These are phyloP conservation scores for Dascillus cervinus DNA, from an alignment of 2,888 invertebrate species.

Conservation along the genomic window DNA sequence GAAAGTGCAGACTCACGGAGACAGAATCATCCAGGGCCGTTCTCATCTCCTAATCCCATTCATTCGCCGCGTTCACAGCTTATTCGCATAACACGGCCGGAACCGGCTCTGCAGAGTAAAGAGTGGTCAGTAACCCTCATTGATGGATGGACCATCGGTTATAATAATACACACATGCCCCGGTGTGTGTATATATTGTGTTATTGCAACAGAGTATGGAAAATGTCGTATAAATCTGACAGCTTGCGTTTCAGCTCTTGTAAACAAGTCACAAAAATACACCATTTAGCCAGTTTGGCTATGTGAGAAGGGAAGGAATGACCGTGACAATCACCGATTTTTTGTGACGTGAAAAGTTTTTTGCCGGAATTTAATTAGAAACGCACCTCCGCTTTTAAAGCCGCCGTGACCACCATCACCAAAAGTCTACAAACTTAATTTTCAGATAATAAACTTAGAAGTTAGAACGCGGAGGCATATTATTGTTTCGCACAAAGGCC, in stretches of 20 bases:
- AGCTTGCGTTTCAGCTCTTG: slow-evolving; percentile 28
- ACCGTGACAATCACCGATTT: too few relatives aligned
- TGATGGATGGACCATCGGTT: slow-evolving; percentile 40
- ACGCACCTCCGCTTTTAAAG: too few relatives aligned
- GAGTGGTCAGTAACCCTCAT: slow-evolving; percentile 32
- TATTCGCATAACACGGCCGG: not conserved
- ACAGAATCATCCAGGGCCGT: too few relatives aligned
- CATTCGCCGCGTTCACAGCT: not conserved
- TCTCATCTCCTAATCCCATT: not conserved
- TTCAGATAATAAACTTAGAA: slow-evolving; percentile 13
- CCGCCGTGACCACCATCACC: too few relatives aligned
- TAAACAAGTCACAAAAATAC: slow-evolving; percentile 35
- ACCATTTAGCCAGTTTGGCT: too few relatives aligned
- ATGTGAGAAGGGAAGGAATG: too few relatives aligned
- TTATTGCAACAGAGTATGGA: slow-evolving; percentile 34
- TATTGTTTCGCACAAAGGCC: too few relatives aligned
- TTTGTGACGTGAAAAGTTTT: too few relatives aligned
- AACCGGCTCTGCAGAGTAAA: slow-evolving; percentile 23
- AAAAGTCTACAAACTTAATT: slow-evolving; percentile 12
- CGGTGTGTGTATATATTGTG: too few relatives aligned
- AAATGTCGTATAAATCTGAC: slow-evolving; percentile 41
- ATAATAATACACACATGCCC: slow-evolving; percentile 33
- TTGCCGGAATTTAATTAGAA: too few relatives aligned
- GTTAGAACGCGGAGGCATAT: too few relatives aligned
- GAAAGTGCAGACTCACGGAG: slow-evolving; percentile 38